A percentile compares a stretch with the other conserved stretches of the same genome.
Conservation (phyloP, 2,888 invertebrate genomes). For the Gymnosoma rotundatum region DNA sequence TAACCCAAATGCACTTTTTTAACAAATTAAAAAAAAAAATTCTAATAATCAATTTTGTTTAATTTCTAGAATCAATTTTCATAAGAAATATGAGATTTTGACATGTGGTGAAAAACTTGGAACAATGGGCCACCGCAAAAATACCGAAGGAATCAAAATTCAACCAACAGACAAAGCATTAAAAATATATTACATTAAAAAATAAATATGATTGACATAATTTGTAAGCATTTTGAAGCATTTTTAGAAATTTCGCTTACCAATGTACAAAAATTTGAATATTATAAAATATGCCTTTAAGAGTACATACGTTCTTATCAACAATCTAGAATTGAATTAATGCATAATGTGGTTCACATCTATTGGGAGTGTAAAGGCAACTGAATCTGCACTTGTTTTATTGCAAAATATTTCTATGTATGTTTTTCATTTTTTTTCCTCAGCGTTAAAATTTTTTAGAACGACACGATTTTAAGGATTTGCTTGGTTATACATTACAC, state of each 20-base stretch:
- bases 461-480: conserved; percentile 61
- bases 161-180: conserved; percentile 5
- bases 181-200: neutral
- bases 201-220: too few relatives aligned
- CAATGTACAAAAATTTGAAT: neutral
- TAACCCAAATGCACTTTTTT: neutral
- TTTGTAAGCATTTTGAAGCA: too few relatives aligned
- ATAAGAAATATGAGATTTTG: conserved; percentile 56
- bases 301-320: conserved; percentile 5
- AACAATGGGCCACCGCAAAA: conserved; percentile 55
- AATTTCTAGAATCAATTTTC: conserved; percentile 38
- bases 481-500: conserved; percentile 64
- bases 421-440: neutral
- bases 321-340: conserved; percentile 20
- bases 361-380: conserved; percentile 5
- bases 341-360: conserved; percentile 5
- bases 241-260: too few relatives aligned
- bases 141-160: conserved; percentile 23
- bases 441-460: too few relatives aligned
- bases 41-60: neutral
- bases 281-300: neutral
- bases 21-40: neutral
- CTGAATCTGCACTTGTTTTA: neutral
- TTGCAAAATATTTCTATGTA: neutral
- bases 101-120: conserved; percentile 50